phyloP scores from a whole-genome alignment of 2,113 vertebrate species.

The Pungitius pungitius region DNA sequence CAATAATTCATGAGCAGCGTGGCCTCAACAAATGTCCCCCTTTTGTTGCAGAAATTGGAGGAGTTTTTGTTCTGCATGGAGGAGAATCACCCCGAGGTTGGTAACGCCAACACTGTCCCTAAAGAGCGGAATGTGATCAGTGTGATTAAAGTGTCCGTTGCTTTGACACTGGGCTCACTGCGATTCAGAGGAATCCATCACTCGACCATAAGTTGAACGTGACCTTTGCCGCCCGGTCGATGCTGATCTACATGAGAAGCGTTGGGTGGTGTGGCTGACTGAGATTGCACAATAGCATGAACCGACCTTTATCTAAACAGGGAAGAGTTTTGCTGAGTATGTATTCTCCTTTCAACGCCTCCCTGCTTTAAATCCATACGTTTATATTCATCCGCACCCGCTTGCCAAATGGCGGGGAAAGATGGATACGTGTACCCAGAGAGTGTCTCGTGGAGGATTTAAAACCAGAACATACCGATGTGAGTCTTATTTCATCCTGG shows the following conservation, averaged over 20 bases:
- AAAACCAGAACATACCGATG: neutral
- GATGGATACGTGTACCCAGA: neutral
- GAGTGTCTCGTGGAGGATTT: neutral
- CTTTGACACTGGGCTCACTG: slow-evolving; percentile 8
- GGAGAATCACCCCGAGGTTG: slow-evolving; percentile 77
- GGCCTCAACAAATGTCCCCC: slow-evolving; percentile 59
- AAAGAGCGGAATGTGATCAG: slow-evolving; percentile 31
- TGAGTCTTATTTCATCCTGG: slow-evolving; percentile 3
- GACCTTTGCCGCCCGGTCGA: slow-evolving; percentile 53
- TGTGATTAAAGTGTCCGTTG: slow-evolving; percentile 45
- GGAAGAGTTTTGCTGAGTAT: slow-evolving; percentile 35
- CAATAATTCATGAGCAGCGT: slow-evolving; percentile 73
- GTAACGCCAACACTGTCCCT: slow-evolving; percentile 32
- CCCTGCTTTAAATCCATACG: slow-evolving; percentile 37
- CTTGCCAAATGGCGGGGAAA: neutral
- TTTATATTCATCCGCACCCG: slow-evolving; percentile 24
- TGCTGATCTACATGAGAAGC: slow-evolving; percentile 54
- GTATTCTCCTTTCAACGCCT: slow-evolving; percentile 16
- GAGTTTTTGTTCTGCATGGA: slow-evolving; percentile 84
- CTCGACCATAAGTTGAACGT: slow-evolving; percentile 59
- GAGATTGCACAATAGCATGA: slow-evolving; percentile 2
- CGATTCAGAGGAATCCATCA: slow-evolving; percentile 31
- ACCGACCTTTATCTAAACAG: slow-evolving; percentile 14
- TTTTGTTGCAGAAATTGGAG: slow-evolving; percentile 81
- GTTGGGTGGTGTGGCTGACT: slow-evolving; percentile 12